Percentiles rank a stretch among this genome's conserved stretches.
These are phyloP conservation scores for Hetaerina americana DNA, from an alignment of 1,140 invertebrate species.

Conservation along the genomic window DNA sequence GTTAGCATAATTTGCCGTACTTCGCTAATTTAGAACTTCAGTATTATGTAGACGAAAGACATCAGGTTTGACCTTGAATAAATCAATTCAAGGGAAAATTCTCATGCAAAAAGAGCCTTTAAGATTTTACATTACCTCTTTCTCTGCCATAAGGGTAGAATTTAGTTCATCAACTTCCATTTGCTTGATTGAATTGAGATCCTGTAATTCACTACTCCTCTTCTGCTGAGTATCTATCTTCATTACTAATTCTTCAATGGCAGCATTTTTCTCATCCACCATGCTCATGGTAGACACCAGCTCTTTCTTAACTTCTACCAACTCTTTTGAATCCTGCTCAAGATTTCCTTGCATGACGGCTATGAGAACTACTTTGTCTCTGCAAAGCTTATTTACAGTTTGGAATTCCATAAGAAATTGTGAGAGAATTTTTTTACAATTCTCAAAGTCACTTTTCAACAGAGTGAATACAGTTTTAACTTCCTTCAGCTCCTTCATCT, in stretches of 20 bases:
- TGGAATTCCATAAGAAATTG: background rate
- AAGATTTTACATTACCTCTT: background rate
- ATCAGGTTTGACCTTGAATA: background rate
- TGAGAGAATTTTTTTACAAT: background rate
- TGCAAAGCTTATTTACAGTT: background rate
- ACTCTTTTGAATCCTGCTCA: background rate
- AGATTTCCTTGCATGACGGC: background rate
- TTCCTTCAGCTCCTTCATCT: background rate
- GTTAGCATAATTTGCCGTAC: no score
- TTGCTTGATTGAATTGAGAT: background rate
- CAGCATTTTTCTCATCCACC: background rate
- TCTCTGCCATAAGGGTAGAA: background rate
- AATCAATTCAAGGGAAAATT: background rate
- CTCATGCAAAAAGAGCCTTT: background rate
- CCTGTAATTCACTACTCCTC: background rate
- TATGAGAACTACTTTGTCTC: background rate
- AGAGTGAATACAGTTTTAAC: background rate
- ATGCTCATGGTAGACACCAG: background rate
- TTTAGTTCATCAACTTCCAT: background rate
- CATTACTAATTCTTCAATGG: background rate
- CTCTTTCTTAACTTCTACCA: background rate
- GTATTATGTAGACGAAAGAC: no score
- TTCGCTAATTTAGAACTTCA: no score
- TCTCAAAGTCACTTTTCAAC: background rate
- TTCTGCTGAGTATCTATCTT: background rate